Percentiles rank a stretch among this genome's conserved stretches.
phyloP scores from a whole-genome alignment of 2,113 vertebrate species.

The Phoxinus phoxinus region DNA sequence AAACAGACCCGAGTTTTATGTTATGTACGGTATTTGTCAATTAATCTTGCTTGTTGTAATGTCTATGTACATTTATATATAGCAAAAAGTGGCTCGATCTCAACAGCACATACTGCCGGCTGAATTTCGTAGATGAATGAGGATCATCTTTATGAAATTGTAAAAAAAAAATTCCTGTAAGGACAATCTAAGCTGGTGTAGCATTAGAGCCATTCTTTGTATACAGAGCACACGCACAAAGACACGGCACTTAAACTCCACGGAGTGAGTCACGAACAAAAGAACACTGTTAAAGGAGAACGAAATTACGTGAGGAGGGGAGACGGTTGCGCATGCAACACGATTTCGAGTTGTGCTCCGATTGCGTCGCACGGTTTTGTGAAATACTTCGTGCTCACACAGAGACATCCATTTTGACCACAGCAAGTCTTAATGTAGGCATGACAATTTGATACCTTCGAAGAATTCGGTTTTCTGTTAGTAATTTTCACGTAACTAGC shows the following conservation, averaged over 20 bases:
- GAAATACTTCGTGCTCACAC: conserved; percentile 44
- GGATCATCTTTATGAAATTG: background rate
- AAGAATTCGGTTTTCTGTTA: background rate
- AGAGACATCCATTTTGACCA: conserved; percentile 47
- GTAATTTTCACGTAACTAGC: conserved; percentile 2
- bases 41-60: conserved; percentile 59
- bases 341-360: conserved; percentile 6
- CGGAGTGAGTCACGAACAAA: conserved; percentile 65
- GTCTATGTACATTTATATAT: conserved; percentile 46
- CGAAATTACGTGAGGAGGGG: conserved; percentile 46
- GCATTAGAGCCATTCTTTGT: conserved; percentile 59
- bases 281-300: conserved; percentile 55
- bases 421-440: background rate
- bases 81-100: conserved; percentile 58
- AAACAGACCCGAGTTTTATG: conserved; percentile 24
- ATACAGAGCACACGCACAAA: conserved; percentile 29
- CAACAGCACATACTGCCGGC: conserved; percentile 7
- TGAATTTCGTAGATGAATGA: background rate
- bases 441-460: background rate
- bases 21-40: conserved; percentile 61
- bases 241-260: conserved; percentile 56
- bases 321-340: conserved; percentile 58
- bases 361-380: conserved; percentile 50
- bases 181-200: conserved; percentile 12
- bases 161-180: background rate